phyloP scores from a whole-genome alignment of 1,140 invertebrate species.

The Drosophila cardini region DNA sequence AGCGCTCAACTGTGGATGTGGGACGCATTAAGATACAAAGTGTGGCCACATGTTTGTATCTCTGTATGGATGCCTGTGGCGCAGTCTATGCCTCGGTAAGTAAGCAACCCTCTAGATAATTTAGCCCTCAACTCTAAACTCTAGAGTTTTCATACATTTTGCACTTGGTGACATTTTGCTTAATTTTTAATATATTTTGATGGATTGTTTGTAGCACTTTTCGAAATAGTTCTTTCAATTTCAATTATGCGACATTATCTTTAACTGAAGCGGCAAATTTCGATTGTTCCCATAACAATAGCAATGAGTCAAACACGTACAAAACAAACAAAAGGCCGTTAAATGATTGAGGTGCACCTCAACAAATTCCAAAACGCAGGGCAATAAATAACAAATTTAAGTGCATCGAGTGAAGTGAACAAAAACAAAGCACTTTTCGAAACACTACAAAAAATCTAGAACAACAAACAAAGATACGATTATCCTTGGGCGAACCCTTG shows the following conservation, averaged over 20 bases:
- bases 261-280: slow-evolving; percentile 45
- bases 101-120: slow-evolving; percentile 66
- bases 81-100: slow-evolving; percentile 93
- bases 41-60: slow-evolving; percentile 92
- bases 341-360: slow-evolving; percentile 67
- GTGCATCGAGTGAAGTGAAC: slow-evolving; percentile 56
- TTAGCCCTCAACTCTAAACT: not conserved
- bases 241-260: slow-evolving; percentile 44
- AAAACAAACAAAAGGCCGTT: slow-evolving; percentile 62
- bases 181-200: slow-evolving; percentile 4
- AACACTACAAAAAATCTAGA: slow-evolving; percentile 33
- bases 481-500: slow-evolving; percentile 45
- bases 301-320: slow-evolving; percentile 20
- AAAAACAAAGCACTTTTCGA: slow-evolving; percentile 61
- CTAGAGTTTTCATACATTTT: not conserved
- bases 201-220: slow-evolving; percentile 12
- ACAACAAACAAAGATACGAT: slow-evolving; percentile 11
- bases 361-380: slow-evolving; percentile 41
- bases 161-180: slow-evolving; percentile 14
- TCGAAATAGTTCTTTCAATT: slow-evolving; percentile 19
- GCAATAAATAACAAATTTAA: slow-evolving; percentile 73
- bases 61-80: slow-evolving; percentile 94
- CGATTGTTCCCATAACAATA: slow-evolving; percentile 41
- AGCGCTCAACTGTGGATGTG: slow-evolving; percentile 90
- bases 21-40: slow-evolving; percentile 93